These are phyloP conservation scores for Poeciliopsis occidentalis DNA, from an alignment of 2,113 vertebrate genomes.

Conservation along the genomic window DNA sequence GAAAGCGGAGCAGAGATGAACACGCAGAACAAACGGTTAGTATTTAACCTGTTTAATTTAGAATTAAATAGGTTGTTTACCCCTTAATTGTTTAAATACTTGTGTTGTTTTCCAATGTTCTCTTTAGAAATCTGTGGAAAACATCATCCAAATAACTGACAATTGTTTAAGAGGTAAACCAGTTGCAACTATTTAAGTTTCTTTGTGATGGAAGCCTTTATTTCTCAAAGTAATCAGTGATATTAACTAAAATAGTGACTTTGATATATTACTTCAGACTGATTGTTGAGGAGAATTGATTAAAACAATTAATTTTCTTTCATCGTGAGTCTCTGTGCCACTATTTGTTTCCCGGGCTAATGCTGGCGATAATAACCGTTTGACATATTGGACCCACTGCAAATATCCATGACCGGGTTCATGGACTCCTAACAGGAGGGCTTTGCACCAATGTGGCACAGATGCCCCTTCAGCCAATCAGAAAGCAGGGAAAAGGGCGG, in stretches of 20 bases:
- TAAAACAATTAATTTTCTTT: slow-evolving; percentile 68
- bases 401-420: slow-evolving; percentile 74
- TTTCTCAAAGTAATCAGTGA: slow-evolving; percentile 11
- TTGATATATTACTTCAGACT: slow-evolving; percentile 59
- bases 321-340: slow-evolving; percentile 61
- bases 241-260: slow-evolving; percentile 27
- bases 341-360: slow-evolving; percentile 75
- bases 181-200: background rate
- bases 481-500: slow-evolving; percentile 18
- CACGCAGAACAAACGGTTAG: no score
- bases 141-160: background rate
- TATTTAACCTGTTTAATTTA: background rate
- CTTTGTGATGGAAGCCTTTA: background rate
- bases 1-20: no score
- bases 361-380: slow-evolving; percentile 76
- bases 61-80: background rate
- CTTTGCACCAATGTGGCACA: slow-evolving; percentile 67
- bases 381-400: slow-evolving; percentile 72
- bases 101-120: background rate
- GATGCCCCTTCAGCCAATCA: slow-evolving; percentile 71
- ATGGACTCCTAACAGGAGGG: slow-evolving; percentile 67
- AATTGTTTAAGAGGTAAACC: background rate
- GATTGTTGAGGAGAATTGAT: slow-evolving; percentile 72
- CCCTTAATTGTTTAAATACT: background rate
- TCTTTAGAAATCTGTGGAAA: background rate